A percentile compares a stretch with the other conserved stretches of the same genome.
Evolutionary conservation across 2,113 vertebrate genomes (phyloP).

Genomic region (Craseonycteris thonglongyai): DNA sequence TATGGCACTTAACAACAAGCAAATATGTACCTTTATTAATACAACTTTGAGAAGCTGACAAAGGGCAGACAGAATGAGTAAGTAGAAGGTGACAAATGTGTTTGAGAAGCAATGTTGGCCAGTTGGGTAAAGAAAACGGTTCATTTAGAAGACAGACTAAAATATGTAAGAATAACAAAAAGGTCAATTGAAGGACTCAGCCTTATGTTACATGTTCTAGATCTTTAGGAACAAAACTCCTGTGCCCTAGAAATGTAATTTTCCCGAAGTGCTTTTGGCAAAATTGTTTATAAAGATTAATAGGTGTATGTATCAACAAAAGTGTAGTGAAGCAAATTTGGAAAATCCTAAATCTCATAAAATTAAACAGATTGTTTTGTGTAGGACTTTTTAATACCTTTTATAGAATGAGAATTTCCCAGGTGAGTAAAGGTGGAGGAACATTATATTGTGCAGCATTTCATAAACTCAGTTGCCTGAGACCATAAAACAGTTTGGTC

Average conservation of each 20-base stretch:
- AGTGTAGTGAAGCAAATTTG: not conserved
- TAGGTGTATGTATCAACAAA: not conserved
- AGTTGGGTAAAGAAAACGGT: no score
- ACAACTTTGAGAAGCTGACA: not conserved
- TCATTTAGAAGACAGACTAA: not conserved
- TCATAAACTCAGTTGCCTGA: not conserved
- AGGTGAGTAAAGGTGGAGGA: not conserved
- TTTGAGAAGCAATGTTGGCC: not conserved
- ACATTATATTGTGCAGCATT: not conserved
- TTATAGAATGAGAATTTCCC: not conserved
- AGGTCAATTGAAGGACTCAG: not conserved
- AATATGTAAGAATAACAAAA: not conserved
- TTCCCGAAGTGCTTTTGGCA: not conserved
- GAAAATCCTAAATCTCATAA: not conserved
- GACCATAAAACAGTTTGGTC: not conserved
- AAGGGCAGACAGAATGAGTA: not conserved
- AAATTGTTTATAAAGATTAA: not conserved
- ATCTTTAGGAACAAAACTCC: not conserved
- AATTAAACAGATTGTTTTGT: not conserved
- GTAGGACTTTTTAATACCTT: not conserved
- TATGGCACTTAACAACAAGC: not conserved
- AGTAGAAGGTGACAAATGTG: not conserved
- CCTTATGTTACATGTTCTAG: not conserved
- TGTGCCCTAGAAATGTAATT: slow-evolving; percentile 10
- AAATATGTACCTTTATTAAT: not conserved